phyloP scores from a whole-genome alignment of 2,888 invertebrate species.

The Nephrotoma flavescens region DNA sequence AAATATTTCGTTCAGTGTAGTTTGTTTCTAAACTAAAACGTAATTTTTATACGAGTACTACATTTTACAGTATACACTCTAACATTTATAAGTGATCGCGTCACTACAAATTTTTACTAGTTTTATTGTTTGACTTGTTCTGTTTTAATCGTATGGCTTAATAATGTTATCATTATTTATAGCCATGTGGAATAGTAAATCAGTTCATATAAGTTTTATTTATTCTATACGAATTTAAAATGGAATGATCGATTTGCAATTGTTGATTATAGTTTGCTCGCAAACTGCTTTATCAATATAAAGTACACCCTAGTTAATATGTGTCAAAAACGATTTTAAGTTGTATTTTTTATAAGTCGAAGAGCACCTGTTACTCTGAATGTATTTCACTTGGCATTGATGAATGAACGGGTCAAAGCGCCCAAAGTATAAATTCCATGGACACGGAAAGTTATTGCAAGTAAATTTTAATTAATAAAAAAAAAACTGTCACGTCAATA shows the following conservation, averaged over 20 bases:
- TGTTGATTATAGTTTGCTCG: background rate
- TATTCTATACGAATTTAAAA: background rate
- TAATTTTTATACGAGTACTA: background rate
- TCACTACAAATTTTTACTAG: background rate
- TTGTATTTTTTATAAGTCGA: background rate
- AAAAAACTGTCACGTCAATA: too few species aligned
- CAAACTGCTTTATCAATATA: background rate
- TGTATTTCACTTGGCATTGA: background rate
- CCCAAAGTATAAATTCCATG: background rate
- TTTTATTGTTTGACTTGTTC: background rate
- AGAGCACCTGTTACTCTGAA: background rate
- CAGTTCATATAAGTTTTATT: background rate
- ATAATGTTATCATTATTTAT: background rate
- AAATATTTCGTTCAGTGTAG: background rate
- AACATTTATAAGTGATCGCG: background rate
- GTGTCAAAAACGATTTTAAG: background rate
- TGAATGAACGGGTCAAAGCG: background rate
- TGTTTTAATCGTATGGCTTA: background rate
- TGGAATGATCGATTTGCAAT: background rate
- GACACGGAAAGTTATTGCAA: background rate
- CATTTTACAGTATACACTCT: background rate
- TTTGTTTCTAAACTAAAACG: background rate
- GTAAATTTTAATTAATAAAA: too few species aligned
- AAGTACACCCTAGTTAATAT: background rate
- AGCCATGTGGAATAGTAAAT: background rate